Percentiles rank a stretch among this genome's conserved stretches.
phyloP scores from a whole-genome alignment of 1,140 invertebrate genomes.

The Arctopsyche grandis region DNA sequence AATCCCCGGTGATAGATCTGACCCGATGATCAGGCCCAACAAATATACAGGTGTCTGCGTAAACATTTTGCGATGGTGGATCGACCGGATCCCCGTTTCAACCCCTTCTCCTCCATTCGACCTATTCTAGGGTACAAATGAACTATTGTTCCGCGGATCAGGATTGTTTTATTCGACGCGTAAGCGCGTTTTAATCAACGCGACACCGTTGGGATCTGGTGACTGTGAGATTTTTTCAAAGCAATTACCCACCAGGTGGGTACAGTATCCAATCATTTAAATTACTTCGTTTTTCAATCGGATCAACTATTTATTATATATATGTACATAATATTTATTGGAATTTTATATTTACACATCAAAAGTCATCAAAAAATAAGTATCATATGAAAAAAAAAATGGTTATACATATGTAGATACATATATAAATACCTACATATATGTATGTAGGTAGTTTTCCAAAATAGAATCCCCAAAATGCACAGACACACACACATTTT shows the following conservation, averaged over 20 bases:
- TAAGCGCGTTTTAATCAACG: constrained; percentile 21
- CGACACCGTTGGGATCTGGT: too few relatives aligned
- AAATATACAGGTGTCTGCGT: constrained; percentile 42
- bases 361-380: too few relatives aligned
- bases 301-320: too few relatives aligned
- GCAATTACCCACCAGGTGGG: too few relatives aligned
- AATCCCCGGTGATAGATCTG: neutral
- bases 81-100: neutral
- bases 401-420: neutral
- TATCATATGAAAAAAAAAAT: too few relatives aligned
- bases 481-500: neutral
- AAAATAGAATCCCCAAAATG: too few relatives aligned
- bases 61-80: constrained; percentile 35
- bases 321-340: too few relatives aligned
- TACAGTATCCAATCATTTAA: too few relatives aligned
- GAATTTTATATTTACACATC: too few relatives aligned
- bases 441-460: neutral
- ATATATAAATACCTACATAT: neutral
- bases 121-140: neutral
- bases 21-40: neutral
- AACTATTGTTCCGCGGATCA: constrained; percentile 33
- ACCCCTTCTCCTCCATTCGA: too few relatives aligned
- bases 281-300: too few relatives aligned
- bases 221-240: too few relatives aligned
- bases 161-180: constrained; percentile 6